phyloP scores from a whole-genome alignment of 2,888 invertebrate genomes.

The Zhuqinia jingwanae region DNA sequence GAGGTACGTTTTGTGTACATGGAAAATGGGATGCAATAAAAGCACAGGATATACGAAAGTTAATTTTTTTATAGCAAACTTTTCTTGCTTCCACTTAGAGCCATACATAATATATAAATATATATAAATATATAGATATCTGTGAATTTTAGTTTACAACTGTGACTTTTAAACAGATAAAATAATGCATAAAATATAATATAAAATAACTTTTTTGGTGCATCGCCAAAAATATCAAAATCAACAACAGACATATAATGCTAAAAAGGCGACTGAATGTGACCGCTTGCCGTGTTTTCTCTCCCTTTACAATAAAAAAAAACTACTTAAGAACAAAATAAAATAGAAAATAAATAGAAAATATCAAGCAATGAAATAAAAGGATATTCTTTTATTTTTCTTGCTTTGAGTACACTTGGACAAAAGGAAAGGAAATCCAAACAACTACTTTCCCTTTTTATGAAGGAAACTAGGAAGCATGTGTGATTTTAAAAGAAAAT shows the following conservation, averaged over 20 bases:
- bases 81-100: not conserved
- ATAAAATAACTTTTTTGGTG: constrained; percentile 9
- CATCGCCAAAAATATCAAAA: not conserved
- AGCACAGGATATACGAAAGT: constrained; percentile 5
- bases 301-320: too few species aligned
- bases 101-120: too few species aligned
- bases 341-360: too few species aligned
- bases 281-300: not conserved
- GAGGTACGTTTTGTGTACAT: too few species aligned
- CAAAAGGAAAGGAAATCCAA: too few species aligned
- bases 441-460: too few species aligned
- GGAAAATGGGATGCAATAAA: not conserved
- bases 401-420: too few species aligned
- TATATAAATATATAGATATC: not conserved
- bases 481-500: not conserved
- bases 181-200: too few species aligned
- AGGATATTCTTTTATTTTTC: too few species aligned
- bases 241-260: not conserved
- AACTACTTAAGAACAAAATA: too few species aligned
- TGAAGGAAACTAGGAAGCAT: not conserved
- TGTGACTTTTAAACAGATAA: constrained; percentile 30
- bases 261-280: not conserved
- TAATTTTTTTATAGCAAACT: constrained; percentile 19
- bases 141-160: constrained; percentile 25
- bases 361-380: too few species aligned